Evolutionary conservation across 2,797 vertebrate genomes (phyloP), one percentile per base, ranked within the genome.

Genomic region (Anabas testudineus): DNA sequence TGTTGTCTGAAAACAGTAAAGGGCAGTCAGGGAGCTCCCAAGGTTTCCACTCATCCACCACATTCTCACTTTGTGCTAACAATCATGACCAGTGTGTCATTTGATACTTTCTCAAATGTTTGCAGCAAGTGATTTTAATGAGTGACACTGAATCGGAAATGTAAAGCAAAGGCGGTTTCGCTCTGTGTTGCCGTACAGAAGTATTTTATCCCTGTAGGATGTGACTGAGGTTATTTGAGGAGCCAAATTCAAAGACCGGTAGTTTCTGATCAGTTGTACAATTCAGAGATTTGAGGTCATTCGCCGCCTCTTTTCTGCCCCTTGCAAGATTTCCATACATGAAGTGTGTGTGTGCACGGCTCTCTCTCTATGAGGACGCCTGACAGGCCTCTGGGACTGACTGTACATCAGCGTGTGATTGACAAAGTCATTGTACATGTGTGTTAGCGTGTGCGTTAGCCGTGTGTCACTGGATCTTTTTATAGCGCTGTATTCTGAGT

Each of bases 401-500:
- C 84, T 89, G 87, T 90, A 88, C 81, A 78, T 88, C 87, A 52
- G 60, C 46, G 13, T 48, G 75, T 87, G 91, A 88, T 90, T 90
- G 90, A 90, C 90, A 91, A 81, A 87, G 76, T 80, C 74, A 64
- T 73, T 71, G 65, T 53, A 52, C 36, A 15, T 47, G 37, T 53
- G 71, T 24, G 74, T 55, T 34, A 54, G 72, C 13, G 46, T 73
- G 45, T 78, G 71, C 39, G 10, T 43, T 76, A 69, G 71, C 41
- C 18, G 59, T 9, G 64, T 76, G 72, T 85, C 80, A 64, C 72
- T 48, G 72, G 70, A 56, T 84, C 88, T 92, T 92, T 91, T 91
- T 91, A 88, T 88, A 92, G 89, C 76, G 61, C 76, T 59, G 61
- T 71, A 76, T 88, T 86, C 72, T 86, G 87, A 88, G 78, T 88